phyloP scores from a whole-genome alignment of 2,888 invertebrate species.

The Himalopsyche tibetana region DNA sequence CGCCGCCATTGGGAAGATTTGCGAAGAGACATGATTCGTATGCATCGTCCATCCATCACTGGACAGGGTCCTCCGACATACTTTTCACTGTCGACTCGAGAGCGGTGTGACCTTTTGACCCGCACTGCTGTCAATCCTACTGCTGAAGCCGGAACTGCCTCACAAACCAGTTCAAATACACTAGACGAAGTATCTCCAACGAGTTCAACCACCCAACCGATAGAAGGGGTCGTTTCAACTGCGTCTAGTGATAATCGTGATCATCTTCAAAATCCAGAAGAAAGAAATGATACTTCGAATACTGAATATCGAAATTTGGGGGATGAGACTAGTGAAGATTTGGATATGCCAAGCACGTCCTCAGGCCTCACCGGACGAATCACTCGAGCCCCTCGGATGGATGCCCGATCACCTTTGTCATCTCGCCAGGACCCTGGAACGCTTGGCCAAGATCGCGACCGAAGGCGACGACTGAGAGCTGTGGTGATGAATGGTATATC shows the following conservation, averaged over 20 bases:
- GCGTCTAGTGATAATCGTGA: not conserved
- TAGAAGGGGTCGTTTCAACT: too few relatives aligned
- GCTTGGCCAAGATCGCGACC: slow-evolving; percentile 44
- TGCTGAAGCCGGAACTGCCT: too few relatives aligned
- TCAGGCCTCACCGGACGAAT: slow-evolving; percentile 25
- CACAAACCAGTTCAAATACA: too few relatives aligned
- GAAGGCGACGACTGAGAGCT: slow-evolving; percentile 48
- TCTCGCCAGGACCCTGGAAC: slow-evolving; percentile 45
- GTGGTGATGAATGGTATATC: slow-evolving; percentile 52
- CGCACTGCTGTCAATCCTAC: not conserved
- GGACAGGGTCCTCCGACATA: slow-evolving; percentile 69
- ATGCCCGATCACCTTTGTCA: slow-evolving; percentile 47
- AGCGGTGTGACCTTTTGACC: slow-evolving; percentile 74
- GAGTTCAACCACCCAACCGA: too few relatives aligned
- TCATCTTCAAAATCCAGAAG: not conserved
- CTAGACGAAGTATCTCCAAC: too few relatives aligned
- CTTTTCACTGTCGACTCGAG: slow-evolving; percentile 73
- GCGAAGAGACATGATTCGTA: slow-evolving; percentile 77
- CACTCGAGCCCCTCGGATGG: slow-evolving; percentile 9
- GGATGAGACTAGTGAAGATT: not conserved
- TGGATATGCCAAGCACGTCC: slow-evolving; percentile 50
- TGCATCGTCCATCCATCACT: slow-evolving; percentile 74
- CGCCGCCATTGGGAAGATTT: slow-evolving; percentile 81
- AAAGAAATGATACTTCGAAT: not conserved
- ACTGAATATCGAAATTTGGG: not conserved